Evolutionary conservation across 2,797 vertebrate species (phyloP).

Genomic region (Heteromormyrus szaboi): DNA sequence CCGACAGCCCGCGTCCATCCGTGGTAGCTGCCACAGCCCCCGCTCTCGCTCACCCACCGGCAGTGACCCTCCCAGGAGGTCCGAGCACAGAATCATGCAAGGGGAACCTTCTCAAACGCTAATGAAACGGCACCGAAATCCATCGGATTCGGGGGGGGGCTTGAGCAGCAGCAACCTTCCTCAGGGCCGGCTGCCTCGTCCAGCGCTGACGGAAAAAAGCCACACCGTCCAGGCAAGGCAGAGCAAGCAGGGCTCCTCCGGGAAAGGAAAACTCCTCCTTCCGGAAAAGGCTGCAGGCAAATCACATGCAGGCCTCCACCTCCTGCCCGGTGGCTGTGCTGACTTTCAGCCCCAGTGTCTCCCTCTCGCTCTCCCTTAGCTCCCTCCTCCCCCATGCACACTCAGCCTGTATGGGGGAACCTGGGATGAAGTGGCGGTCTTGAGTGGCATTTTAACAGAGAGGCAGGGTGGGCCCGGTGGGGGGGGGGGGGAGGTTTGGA

Average conservation of each 20-base stretch:
- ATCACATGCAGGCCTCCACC: slow-evolving; percentile 1
- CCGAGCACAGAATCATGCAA: neutral
- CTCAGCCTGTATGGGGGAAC: neutral
- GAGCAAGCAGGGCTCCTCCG: neutral
- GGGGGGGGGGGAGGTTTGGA: neutral
- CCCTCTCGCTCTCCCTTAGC: neutral
- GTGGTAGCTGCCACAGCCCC: neutral
- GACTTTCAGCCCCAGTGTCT: neutral
- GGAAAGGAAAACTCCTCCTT: neutral
- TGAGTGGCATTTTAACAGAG: slow-evolving; percentile 1
- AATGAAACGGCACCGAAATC: neutral
- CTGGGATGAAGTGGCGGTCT: neutral
- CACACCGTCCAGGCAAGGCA: slow-evolving; percentile 3
- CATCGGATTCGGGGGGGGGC: neutral
- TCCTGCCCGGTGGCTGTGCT: neutral
- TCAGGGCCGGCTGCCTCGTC: neutral
- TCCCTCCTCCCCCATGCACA: neutral
- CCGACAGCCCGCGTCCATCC: neutral
- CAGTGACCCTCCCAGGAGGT: neutral
- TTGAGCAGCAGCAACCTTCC: slow-evolving; percentile 17
- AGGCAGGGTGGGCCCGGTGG: neutral
- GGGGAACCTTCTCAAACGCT: neutral
- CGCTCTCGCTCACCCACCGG: neutral
- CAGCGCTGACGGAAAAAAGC: neutral
- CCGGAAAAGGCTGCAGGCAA: neutral